Evolutionary conservation across 2,888 invertebrate species (phyloP).

Genomic region (Actias luna): DNA sequence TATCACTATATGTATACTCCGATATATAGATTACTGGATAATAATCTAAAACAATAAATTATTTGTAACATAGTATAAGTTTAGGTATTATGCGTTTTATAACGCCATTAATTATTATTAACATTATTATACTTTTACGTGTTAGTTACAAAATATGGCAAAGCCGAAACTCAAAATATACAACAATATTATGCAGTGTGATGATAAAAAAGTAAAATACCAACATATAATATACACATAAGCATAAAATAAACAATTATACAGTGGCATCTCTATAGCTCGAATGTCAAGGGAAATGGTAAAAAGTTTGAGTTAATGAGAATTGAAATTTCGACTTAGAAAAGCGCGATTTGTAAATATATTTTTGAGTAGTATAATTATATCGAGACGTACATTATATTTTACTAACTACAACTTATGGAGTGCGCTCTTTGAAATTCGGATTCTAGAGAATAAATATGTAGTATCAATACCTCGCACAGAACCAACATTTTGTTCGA

Average conservation of each 20-base stretch:
- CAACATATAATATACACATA: constrained; percentile 7
- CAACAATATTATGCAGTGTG: constrained; percentile 11
- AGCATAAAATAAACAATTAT: constrained; percentile 5
- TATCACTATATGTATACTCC: constrained; percentile 75
- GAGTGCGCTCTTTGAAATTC: too few species aligned
- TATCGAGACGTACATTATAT: too few species aligned
- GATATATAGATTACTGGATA: constrained; percentile 53
- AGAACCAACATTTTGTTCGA: too few species aligned
- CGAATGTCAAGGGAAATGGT: too few species aligned
- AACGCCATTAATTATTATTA: neutral
- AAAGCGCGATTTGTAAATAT: too few species aligned
- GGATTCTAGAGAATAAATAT: too few species aligned
- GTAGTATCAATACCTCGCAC: too few species aligned
- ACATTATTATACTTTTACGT: neutral
- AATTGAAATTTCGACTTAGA: too few species aligned
- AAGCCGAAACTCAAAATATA: neutral
- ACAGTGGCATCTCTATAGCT: too few species aligned
- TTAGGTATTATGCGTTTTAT: neutral
- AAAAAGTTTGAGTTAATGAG: too few species aligned
- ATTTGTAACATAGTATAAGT: neutral
- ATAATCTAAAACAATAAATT: neutral
- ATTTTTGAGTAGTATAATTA: too few species aligned
- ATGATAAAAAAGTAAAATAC: constrained; percentile 14
- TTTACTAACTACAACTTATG: too few species aligned
- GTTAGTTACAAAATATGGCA: constrained; percentile 17